Conservation (phyloP, 1,140 invertebrate species). For the Saccostrea glomerata region DNA sequence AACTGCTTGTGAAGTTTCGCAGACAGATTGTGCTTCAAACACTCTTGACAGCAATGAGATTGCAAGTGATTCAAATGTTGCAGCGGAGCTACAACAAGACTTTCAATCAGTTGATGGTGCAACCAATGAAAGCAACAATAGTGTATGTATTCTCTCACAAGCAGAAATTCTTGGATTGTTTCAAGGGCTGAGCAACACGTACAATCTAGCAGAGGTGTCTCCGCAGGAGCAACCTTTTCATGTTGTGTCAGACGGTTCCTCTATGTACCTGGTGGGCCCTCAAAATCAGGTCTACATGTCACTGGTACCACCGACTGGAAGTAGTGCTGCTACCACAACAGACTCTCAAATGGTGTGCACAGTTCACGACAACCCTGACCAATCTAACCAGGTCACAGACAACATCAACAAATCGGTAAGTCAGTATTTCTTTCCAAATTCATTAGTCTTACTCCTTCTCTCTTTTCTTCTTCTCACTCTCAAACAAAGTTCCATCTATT, state of each 20-base stretch:
- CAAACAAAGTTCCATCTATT: not conserved
- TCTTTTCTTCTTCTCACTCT: constrained; percentile 9
- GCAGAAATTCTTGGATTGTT: not conserved
- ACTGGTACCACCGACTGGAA: not conserved
- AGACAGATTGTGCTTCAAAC: not conserved
- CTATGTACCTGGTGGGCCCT: not conserved
- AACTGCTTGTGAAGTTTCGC: not conserved
- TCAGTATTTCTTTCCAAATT: not conserved
- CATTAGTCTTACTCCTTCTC: not conserved
- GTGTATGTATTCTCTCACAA: not conserved
- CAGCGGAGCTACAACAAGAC: not conserved
- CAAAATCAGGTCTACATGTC: not conserved
- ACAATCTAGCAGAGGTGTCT: not conserved
- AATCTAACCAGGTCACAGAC: not conserved
- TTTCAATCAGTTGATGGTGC: not conserved
- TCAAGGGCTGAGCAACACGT: not conserved
- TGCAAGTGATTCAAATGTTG: not conserved
- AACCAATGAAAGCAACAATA: not conserved
- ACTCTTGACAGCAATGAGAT: not conserved
- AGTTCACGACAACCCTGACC: not conserved
- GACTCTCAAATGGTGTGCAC: constrained; percentile 3
- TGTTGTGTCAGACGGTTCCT: not conserved
- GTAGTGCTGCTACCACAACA: not conserved
- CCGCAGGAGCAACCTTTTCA: not conserved
- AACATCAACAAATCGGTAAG: not conserved